Conservation (phyloP, 2,888 invertebrate genomes). For the Tortricodes alternella region DNA sequence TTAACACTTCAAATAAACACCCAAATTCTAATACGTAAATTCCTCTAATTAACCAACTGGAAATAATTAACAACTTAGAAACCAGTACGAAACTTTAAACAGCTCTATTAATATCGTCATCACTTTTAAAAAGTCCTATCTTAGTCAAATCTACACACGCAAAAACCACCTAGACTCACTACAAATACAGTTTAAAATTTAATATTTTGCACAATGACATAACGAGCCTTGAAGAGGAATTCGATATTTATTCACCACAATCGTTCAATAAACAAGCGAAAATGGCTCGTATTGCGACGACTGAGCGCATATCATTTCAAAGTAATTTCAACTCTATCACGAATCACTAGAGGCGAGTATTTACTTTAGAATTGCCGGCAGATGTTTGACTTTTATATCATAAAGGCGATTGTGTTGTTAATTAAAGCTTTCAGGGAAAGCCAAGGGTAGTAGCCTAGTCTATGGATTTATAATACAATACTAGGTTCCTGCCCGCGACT, state of each 20-base stretch:
- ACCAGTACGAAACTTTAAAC: too few relatives aligned
- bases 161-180: too few relatives aligned
- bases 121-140: too few relatives aligned
- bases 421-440: conserved; percentile 11
- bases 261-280: background rate
- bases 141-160: too few relatives aligned
- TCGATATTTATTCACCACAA: conserved; percentile 13
- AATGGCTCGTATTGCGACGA: background rate
- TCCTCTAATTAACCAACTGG: conserved; percentile 16
- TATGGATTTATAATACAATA: too few relatives aligned
- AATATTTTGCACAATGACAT: too few relatives aligned
- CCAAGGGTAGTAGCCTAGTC: too few relatives aligned
- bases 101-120: too few relatives aligned
- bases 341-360: too few relatives aligned
- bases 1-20: conserved; percentile 3
- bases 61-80: conserved; percentile 19
- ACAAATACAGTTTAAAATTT: conserved; percentile 15
- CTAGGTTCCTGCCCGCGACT: too few relatives aligned
- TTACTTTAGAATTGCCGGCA: conserved; percentile 10
- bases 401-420: conserved; percentile 9
- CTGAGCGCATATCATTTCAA: background rate
- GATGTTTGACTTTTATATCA: conserved; percentile 20
- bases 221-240: too few relatives aligned
- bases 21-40: conserved; percentile 21
- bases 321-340: too few relatives aligned